phyloP scores from a whole-genome alignment of 1,140 invertebrate species.

The Leptinotarsa defecta region DNA sequence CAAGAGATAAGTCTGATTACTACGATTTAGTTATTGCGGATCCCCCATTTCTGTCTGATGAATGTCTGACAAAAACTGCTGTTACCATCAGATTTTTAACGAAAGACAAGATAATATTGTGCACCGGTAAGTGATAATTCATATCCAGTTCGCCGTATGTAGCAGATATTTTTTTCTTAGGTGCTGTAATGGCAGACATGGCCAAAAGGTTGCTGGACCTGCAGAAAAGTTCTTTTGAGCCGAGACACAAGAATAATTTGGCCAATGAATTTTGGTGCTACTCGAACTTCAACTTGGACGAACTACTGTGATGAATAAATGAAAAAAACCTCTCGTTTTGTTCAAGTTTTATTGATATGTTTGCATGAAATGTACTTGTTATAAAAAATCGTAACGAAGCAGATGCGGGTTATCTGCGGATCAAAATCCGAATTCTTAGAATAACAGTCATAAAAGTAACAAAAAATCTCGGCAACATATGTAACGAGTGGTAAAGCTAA shows the following conservation, averaged over 20 bases:
- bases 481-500: not conserved
- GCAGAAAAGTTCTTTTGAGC: slow-evolving; percentile 72
- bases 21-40: slow-evolving; percentile 91
- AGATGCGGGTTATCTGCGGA: not conserved
- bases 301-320: slow-evolving; percentile 26
- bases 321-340: slow-evolving; percentile 13
- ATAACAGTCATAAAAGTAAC: slow-evolving; percentile 18
- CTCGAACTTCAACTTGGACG: slow-evolving; percentile 80
- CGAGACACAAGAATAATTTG: slow-evolving; percentile 85
- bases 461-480: slow-evolving; percentile 1
- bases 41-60: slow-evolving; percentile 92
- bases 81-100: slow-evolving; percentile 77
- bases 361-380: slow-evolving; percentile 40
- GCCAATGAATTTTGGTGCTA: slow-evolving; percentile 92
- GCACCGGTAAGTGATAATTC: slow-evolving; percentile 72
- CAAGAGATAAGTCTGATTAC: slow-evolving; percentile 61
- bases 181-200: slow-evolving; percentile 75
- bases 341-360: slow-evolving; percentile 42
- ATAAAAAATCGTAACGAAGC: not conserved
- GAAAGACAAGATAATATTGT: slow-evolving; percentile 84
- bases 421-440: not conserved
- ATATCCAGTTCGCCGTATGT: too few relatives aligned
- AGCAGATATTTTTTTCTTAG: slow-evolving; percentile 54
- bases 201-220: slow-evolving; percentile 69
- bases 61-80: slow-evolving; percentile 86